Conservation (phyloP, 2,113 vertebrate genomes). For the Ctenodactylus gundi region DNA sequence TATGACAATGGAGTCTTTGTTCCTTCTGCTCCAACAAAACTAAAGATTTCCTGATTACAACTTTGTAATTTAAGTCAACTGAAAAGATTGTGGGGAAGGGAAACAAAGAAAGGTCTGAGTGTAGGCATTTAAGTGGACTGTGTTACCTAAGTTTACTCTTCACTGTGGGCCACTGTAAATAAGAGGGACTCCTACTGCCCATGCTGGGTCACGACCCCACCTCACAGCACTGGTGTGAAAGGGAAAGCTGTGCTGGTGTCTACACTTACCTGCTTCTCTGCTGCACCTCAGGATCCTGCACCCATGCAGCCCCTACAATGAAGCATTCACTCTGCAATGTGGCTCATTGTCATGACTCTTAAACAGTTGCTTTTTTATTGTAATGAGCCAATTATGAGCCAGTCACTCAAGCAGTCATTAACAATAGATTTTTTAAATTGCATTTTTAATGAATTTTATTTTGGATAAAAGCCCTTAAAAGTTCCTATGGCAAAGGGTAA, state of each 20-base stretch:
- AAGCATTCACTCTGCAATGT: constrained; percentile 67
- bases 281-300: constrained; percentile 62
- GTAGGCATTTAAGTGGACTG: constrained; percentile 59
- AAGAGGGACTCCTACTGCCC: background rate
- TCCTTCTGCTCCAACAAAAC: constrained; percentile 69
- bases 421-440: constrained; percentile 81
- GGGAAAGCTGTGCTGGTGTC: constrained; percentile 50
- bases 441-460: constrained; percentile 80
- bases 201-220: constrained; percentile 62
- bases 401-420: constrained; percentile 80
- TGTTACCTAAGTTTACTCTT: constrained; percentile 68
- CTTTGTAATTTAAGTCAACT: constrained; percentile 79
- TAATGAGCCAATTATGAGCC: constrained; percentile 79
- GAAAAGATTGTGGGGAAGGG: constrained; percentile 68
- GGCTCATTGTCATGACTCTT: constrained; percentile 78
- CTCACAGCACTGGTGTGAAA: constrained; percentile 28
- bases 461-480: constrained; percentile 79
- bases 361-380: constrained; percentile 80
- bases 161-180: constrained; percentile 39
- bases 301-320: constrained; percentile 54
- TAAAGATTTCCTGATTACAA: constrained; percentile 74
- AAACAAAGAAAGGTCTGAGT: constrained; percentile 73
- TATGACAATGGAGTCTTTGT: constrained; percentile 72
- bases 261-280: constrained; percentile 28
- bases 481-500: constrained; percentile 79